Conservation (phyloP, 2,888 invertebrate genomes). For the Dinocampus coccinellae region DNA sequence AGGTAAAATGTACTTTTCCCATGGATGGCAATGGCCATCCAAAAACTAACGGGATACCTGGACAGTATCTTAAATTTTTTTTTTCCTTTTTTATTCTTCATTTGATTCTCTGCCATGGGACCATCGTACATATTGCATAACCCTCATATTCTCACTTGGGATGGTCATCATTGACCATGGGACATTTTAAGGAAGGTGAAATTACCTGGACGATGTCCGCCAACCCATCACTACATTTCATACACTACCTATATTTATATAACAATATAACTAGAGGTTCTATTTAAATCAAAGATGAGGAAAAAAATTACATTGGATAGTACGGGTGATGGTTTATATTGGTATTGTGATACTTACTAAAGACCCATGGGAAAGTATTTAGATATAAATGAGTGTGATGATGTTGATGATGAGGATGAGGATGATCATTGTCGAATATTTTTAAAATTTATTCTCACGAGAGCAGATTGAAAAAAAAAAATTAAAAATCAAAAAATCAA, state of each 20-base stretch:
- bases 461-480: neutral
- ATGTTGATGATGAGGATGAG: neutral
- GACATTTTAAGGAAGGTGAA: constrained; percentile 25
- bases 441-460: neutral
- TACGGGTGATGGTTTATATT: constrained; percentile 42
- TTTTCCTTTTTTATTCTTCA: constrained; percentile 1
- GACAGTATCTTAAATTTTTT: constrained; percentile 24
- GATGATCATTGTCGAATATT: neutral
- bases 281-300: constrained; percentile 65
- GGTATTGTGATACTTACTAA: constrained; percentile 2
- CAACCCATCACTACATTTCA: constrained; percentile 31
- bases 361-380: constrained; percentile 19
- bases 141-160: constrained; percentile 4
- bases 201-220: constrained; percentile 58
- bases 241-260: neutral
- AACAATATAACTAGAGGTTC: neutral
- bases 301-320: constrained; percentile 62
- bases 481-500: too few species aligned
- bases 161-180: constrained; percentile 41
- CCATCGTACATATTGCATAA: neutral
- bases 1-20: constrained; percentile 38
- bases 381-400: neutral
- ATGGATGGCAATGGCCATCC: constrained; percentile 25
- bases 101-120: constrained; percentile 23
- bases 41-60: constrained; percentile 41